phyloP scores from a whole-genome alignment of 2,797 vertebrate species.

The Coendou prehensilis region DNA sequence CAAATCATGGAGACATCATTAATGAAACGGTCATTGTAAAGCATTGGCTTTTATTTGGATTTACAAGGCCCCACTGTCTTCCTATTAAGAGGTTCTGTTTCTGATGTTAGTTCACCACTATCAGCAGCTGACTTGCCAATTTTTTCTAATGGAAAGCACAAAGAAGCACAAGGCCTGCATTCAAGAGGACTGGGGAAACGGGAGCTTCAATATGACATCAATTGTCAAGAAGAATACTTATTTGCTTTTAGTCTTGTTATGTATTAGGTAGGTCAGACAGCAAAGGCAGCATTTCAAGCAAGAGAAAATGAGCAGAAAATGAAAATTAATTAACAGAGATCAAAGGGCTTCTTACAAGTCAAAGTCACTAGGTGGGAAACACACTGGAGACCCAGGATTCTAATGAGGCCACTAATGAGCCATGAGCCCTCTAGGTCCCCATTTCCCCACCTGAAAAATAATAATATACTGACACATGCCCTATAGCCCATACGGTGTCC shows the following conservation, averaged over 20 bases:
- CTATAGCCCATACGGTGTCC: background rate
- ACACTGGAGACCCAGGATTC: background rate
- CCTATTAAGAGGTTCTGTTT: conserved; percentile 82
- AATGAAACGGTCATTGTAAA: conserved; percentile 74
- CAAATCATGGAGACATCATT: conserved; percentile 68
- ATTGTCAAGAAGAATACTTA: conserved; percentile 61
- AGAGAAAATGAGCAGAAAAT: conserved; percentile 67
- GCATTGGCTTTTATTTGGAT: conserved; percentile 82
- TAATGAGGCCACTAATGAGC: background rate
- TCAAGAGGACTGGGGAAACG: conserved; percentile 76
- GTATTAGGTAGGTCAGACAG: conserved; percentile 22
- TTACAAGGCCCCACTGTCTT: conserved; percentile 71
- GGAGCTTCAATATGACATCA: conserved; percentile 76
- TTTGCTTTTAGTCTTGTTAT: conserved; percentile 58
- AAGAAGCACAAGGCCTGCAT: conserved; percentile 76
- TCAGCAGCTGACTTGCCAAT: conserved; percentile 69
- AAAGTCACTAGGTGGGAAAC: background rate
- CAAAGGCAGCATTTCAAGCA: conserved; percentile 55
- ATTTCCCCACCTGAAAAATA: background rate
- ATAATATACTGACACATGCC: background rate
- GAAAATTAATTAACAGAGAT: background rate
- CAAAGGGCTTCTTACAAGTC: background rate
- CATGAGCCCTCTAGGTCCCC: background rate
- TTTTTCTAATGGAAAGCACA: conserved; percentile 63
- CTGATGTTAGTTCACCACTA: conserved; percentile 80